phyloP scores from a whole-genome alignment of 2,888 invertebrate species.

The Eupithecia subfuscata region DNA sequence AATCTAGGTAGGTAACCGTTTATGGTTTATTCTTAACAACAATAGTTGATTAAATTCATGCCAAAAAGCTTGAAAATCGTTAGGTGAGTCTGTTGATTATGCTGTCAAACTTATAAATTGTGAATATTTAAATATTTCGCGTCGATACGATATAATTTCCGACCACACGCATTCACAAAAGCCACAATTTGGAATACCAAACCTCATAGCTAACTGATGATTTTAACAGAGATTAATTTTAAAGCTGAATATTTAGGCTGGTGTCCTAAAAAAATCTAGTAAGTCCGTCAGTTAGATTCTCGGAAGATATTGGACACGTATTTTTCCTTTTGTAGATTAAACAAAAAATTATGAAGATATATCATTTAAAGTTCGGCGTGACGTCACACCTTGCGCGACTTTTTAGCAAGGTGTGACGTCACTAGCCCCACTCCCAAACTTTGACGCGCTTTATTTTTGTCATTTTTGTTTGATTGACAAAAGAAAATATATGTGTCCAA shows the following conservation, averaged over 20 bases:
- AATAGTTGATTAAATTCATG: not conserved
- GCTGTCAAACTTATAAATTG: not conserved
- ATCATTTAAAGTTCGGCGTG: no score
- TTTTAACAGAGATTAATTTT: not conserved
- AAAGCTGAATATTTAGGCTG: not conserved
- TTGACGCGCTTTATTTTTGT: no score
- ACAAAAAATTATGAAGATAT: no score
- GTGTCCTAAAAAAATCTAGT: no score
- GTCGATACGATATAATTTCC: not conserved
- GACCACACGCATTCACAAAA: not conserved
- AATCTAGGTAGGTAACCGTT: slow-evolving; percentile 4
- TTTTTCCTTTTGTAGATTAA: no score
- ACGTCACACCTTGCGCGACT: no score
- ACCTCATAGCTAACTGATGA: not conserved
- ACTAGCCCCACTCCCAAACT: no score
- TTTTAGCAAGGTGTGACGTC: no score
- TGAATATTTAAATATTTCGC: not conserved
- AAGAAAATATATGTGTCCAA: no score
- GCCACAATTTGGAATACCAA: not conserved
- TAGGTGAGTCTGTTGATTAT: not conserved
- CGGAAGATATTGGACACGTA: no score
- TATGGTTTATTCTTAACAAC: not conserved
- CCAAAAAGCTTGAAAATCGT: not conserved
- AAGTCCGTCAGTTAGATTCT: no score
- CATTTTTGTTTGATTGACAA: no score